Base-by-base conservation (phyloP, 2,797 vertebrate species). In the Gallinago stenura region DNA sequence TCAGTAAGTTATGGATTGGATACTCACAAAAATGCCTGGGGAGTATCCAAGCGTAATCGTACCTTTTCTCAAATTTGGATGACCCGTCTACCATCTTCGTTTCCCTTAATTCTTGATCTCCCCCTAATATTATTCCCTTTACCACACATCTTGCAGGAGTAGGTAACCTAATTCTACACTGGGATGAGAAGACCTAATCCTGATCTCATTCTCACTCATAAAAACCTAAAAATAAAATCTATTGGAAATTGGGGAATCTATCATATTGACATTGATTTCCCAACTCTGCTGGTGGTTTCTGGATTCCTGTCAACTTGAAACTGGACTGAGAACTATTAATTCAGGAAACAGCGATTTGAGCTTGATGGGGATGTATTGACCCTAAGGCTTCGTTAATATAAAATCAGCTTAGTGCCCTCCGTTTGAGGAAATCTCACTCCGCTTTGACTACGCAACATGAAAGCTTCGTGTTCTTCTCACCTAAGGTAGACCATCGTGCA, bases 291-390 rank as follows among this genome's bases (percentile, higher is more conserved):
- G 50, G 48, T 83, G 64, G 22, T 64, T 83, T 78, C 81, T 87
- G 79, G 48, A 71, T 68, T 89, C 79, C 69, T 57, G 60, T 57
- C 79, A 93, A 6, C 84, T 66, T 66, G 82, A 85, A 97, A 83
- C 85, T 56, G 88, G 62, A 62, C 21, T 33, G 70, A 79, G 81
- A 68, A 33, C 25, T 31, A 0, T 79, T 69, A 82, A 72, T 69
- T 82, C 41, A 84, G 66, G 66, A 79, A 91, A n/a, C 62, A 51
- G 51, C 39, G 35, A 35, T 58, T 54, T 46, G 89, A 66, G 51
- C 75, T 87, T 24, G n/a, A 43, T 89, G 73, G 77, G 45, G 51
- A 68, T 71, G 53, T 81, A 10, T 25, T 71, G 58, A 86, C 86
- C 77, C 70, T 46, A 53, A 83, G 12, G 64, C 69, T 89, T 79